These are phyloP conservation scores for Neuroterus valhalla DNA, from an alignment of 1,140 invertebrate species.

Conservation along the genomic window DNA sequence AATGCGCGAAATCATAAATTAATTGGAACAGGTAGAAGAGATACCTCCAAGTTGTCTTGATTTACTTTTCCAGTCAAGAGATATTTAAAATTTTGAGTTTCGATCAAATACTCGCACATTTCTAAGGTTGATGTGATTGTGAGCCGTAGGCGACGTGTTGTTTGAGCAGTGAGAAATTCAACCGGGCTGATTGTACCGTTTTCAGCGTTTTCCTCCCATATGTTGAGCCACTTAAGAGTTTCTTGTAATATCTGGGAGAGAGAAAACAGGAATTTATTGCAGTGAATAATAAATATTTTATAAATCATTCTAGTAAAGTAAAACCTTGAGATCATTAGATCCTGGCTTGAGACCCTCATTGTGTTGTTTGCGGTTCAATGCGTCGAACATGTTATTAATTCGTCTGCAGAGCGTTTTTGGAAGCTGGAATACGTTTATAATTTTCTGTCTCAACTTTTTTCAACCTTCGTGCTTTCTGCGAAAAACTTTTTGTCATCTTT, in stretches of 20 bases:
- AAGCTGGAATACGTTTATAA: too few species aligned
- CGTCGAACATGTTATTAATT: conserved; percentile 50
- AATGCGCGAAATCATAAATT: too few species aligned
- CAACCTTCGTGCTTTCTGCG: too few species aligned
- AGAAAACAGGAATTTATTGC: too few species aligned
- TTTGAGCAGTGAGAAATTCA: conserved; percentile 36
- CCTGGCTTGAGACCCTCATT: conserved; percentile 45
- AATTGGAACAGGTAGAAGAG: too few species aligned
- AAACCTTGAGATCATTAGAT: conserved; percentile 41
- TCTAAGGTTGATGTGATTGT: too few species aligned
- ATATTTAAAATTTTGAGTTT: conserved; percentile 46
- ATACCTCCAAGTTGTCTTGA: too few species aligned
- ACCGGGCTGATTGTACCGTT: conserved; percentile 35
- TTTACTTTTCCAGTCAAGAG: conserved; percentile 49
- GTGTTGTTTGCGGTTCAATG: conserved; percentile 47
- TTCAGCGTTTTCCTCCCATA: conserved; percentile 48
- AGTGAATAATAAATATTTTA: too few species aligned
- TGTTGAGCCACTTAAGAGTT: conserved; percentile 35
- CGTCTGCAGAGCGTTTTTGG: conserved; percentile 42
- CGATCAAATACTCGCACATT: conserved; percentile 41
- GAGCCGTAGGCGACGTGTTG: too few species aligned
- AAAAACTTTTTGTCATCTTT: too few species aligned
- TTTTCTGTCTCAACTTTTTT: too few species aligned
- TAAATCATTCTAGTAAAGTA: too few species aligned
- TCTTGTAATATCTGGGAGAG: conserved; percentile 39